Evolutionary conservation across 2,113 vertebrate species (phyloP), one percentile per base, ranked within the genome.

Genomic region (Origma solitaria): DNA sequence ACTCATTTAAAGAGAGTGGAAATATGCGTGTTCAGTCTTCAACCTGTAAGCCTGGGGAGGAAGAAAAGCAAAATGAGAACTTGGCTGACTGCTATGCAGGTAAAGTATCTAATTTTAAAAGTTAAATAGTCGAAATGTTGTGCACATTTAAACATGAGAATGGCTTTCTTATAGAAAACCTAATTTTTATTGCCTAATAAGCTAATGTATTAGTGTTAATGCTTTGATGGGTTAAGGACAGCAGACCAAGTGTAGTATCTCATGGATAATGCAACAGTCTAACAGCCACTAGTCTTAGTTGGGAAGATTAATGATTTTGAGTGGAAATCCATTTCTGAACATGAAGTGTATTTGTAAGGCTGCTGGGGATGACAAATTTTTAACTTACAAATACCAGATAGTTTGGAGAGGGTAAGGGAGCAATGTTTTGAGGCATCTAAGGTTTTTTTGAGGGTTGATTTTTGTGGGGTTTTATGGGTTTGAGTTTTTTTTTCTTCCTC

Each of bases 81-180:
- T 77, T 82, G 57, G 25, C 92, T 89, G 86, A 79, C 49, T 57
- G 40, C 8, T 9, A 14, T 92, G 38, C 85, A 96, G 97, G 98
- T 98, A 94, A 78, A 91, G 38, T 69, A 27, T 79, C 66, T 62
- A 30, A 24, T 76, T 75, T 89, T 53, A 50, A 77, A 42, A 47
- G 28, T 49, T 83, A 65, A 57, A 60, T 60, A 56, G 71, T 38
- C 13, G 82, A 84, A 77, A 50, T 57, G 7, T 27, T 73, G 28
- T 56, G 47, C 40, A 20, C 6, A 23, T 66, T 82, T 22, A 69
- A 42, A 44, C 17, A 21, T 40, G 42, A 58, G 11, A 81, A 54
- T 22, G 45, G 21, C 17, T 83, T 75, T 66, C 27, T 45, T 76
- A 9, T 58, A 17, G 27, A 76, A 86, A 62, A 56, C 1, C 2